phyloP scores from a whole-genome alignment of 2,888 invertebrate species.

The Rhingia rostrata region DNA sequence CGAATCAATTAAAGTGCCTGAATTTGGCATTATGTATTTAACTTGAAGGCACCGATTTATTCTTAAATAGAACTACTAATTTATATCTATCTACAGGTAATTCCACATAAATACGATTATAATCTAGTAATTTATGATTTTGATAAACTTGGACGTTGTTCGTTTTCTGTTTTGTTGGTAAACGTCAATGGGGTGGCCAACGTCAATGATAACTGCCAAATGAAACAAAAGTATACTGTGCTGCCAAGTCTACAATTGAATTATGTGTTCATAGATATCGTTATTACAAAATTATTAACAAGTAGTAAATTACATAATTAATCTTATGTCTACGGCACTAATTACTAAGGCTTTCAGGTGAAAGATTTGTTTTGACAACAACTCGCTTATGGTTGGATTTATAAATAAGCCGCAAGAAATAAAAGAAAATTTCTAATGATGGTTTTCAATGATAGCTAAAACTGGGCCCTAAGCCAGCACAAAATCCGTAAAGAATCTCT shows the following conservation, averaged over 20 bases:
- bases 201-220: slow-evolving; percentile 39
- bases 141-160: slow-evolving; percentile 3
- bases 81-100: neutral
- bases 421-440: too few species aligned
- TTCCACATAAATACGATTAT: neutral
- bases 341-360: too few species aligned
- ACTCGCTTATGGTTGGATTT: too few species aligned
- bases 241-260: neutral
- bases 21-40: slow-evolving; percentile 33
- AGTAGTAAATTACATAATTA: too few species aligned
- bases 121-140: slow-evolving; percentile 18
- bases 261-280: too few species aligned
- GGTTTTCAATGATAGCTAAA: too few species aligned
- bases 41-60: slow-evolving; percentile 7
- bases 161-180: slow-evolving; percentile 23
- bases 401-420: too few species aligned
- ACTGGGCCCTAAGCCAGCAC: too few species aligned
- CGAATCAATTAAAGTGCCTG: slow-evolving; percentile 10
- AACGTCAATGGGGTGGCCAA: slow-evolving; percentile 19
- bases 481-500: too few species aligned
- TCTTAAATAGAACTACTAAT: neutral
- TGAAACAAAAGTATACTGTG: neutral
- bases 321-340: too few species aligned
- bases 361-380: too few species aligned
- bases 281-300: too few species aligned